Evolutionary conservation across 2,888 invertebrate species (phyloP).

Genomic region (Sphecodes monilicornis): DNA sequence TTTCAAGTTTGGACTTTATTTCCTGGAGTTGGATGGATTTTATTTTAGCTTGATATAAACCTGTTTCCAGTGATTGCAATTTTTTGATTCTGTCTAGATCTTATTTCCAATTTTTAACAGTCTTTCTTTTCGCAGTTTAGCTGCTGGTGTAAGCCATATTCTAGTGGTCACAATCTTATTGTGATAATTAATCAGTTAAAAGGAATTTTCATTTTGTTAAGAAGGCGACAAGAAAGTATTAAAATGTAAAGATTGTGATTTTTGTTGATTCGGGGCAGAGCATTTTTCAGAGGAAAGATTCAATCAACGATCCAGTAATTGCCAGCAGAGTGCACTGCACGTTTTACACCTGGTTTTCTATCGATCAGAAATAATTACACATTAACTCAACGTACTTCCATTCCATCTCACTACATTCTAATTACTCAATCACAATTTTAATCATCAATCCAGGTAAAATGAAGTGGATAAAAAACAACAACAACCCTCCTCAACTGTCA

Average conservation of each 20-base stretch:
- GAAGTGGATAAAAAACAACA: background rate
- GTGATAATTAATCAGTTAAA: too few relatives aligned
- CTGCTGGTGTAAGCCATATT: background rate
- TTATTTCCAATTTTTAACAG: background rate
- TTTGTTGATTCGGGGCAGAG: background rate
- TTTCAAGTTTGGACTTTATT: too few relatives aligned
- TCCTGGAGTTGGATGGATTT: too few relatives aligned
- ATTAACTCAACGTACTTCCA: background rate
- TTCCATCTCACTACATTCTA: background rate
- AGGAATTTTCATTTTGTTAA: too few relatives aligned
- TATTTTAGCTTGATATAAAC: too few relatives aligned
- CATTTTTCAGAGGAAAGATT: background rate
- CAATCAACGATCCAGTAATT: background rate
- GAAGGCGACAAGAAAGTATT: background rate
- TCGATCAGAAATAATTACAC: constrained; percentile 13
- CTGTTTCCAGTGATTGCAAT: too few relatives aligned
- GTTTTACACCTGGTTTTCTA: background rate
- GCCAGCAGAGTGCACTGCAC: background rate
- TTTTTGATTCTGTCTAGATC: background rate
- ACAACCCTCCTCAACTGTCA: background rate
- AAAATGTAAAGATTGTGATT: background rate
- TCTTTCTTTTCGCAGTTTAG: background rate
- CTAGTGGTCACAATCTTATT: background rate
- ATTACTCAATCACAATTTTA: constrained; percentile 16
- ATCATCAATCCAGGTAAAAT: background rate